phyloP scores from a whole-genome alignment of 2,113 vertebrate genomes.

The Zeus faber region DNA sequence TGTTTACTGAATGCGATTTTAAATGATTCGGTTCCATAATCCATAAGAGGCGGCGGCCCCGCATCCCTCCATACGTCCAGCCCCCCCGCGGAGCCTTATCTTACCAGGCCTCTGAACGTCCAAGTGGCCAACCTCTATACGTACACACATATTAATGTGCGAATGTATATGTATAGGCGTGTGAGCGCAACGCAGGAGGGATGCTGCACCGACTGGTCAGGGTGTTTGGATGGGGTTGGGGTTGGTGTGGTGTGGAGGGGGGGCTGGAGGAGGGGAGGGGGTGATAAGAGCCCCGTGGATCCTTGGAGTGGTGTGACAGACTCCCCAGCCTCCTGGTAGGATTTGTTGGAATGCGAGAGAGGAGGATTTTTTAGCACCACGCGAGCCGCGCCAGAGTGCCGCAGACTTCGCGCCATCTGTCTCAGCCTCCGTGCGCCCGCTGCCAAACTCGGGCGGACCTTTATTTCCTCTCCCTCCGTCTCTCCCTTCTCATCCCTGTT shows the following conservation, averaged over 20 bases:
- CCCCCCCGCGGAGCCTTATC: conserved; percentile 38
- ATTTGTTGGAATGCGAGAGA: conserved; percentile 84
- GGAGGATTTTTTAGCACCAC: conserved; percentile 84
- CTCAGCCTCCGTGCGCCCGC: conserved; percentile 74
- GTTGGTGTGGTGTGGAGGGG: conserved; percentile 5
- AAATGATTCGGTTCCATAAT: conserved; percentile 23
- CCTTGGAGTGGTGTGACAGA: conserved; percentile 72
- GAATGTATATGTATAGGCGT: conserved; percentile 33
- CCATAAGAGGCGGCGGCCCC: conserved; percentile 3
- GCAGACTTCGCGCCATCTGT: conserved; percentile 85
- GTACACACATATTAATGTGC: conserved; percentile 39
- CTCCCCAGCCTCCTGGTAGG: conserved; percentile 80
- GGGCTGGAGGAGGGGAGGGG: conserved; percentile 31
- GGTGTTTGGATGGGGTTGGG: conserved; percentile 43
- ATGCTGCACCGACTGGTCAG: conserved; percentile 55
- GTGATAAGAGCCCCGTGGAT: conserved; percentile 50
- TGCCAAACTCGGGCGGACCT: conserved; percentile 81
- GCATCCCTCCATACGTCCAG: conserved; percentile 17
- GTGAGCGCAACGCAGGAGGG: conserved; percentile 27
- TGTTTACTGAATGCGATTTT: conserved; percentile 64
- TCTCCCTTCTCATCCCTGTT: conserved; percentile 77
- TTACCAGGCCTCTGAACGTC: conserved; percentile 38
- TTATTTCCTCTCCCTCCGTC: conserved; percentile 64
- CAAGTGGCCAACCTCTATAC: conserved; percentile 38
- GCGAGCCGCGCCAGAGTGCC: conserved; percentile 76